Conservation (phyloP, 2,888 invertebrate species). For the Pseudococcus viburni region DNA sequence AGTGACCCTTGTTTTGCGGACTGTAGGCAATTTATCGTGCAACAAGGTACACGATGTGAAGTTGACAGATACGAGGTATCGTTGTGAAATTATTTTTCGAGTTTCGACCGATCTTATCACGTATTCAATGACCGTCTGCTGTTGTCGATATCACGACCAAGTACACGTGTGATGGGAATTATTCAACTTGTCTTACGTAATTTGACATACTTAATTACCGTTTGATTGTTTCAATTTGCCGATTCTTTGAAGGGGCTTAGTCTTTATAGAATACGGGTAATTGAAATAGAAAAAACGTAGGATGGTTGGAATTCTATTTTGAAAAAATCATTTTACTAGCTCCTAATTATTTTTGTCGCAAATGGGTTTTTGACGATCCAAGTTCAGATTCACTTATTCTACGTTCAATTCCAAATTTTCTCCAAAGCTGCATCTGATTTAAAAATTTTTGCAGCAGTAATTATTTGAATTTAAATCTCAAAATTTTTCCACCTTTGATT, state of each 20-base stretch:
- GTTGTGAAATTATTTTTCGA: not conserved
- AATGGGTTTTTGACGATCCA: too few species aligned
- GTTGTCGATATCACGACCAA: not conserved
- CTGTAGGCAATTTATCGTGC: constrained; percentile 8
- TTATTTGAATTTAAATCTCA: too few species aligned
- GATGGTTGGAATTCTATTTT: too few species aligned
- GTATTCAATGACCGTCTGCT: not conserved
- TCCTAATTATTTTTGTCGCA: too few species aligned
- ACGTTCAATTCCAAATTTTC: too few species aligned
- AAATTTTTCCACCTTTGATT: too few species aligned
- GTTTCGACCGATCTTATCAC: not conserved
- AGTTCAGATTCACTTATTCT: too few species aligned
- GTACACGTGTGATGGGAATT: not conserved
- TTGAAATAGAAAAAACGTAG: too few species aligned
- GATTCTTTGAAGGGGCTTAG: not conserved
- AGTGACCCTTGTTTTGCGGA: not conserved
- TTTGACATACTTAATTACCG: not conserved
- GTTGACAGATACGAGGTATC: not conserved
- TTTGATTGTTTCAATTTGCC: not conserved
- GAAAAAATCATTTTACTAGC: too few species aligned
- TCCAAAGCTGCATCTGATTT: too few species aligned
- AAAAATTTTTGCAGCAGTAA: too few species aligned
- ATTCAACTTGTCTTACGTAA: not conserved
- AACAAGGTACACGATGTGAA: not conserved
- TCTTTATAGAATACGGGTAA: not conserved